Percentiles rank a stretch among this genome's conserved stretches.
Conservation (phyloP, 2,113 vertebrate species). For the Eurypyga helias region DNA sequence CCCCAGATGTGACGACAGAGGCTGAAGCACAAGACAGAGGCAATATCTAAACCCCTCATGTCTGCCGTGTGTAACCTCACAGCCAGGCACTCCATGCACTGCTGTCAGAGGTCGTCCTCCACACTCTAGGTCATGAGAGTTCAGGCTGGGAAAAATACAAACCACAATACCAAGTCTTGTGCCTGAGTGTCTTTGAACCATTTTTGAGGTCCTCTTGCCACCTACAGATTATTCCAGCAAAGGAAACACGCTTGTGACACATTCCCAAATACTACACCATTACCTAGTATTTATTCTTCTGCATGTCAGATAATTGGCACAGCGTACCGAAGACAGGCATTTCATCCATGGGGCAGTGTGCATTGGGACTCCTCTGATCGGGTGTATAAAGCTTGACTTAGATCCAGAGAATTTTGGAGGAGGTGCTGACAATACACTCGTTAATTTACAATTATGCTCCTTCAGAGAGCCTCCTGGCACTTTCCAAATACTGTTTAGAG, state of each 20-base stretch:
- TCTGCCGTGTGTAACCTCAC: accelerated
- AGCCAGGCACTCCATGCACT: not conserved
- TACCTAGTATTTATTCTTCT: not conserved
- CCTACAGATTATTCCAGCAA: constrained; percentile 35
- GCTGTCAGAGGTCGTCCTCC: not conserved
- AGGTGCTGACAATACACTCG: constrained; percentile 43
- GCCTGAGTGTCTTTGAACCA: not conserved
- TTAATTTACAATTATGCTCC: constrained; percentile 30
- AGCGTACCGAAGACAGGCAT: not conserved
- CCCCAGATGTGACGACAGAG: accelerated
- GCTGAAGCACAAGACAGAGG: not conserved
- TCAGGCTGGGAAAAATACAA: not conserved
- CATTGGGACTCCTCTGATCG: not conserved
- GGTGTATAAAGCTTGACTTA: constrained; percentile 19
- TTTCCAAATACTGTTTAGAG: constrained; percentile 17
- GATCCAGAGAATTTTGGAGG: constrained; percentile 23
- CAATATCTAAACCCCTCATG: not conserved
- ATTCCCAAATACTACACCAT: not conserved
- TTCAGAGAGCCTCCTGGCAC: constrained; percentile 33
- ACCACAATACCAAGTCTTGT: not conserved
- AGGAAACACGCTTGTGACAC: not conserved
- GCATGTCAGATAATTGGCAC: not conserved
- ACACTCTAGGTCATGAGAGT: not conserved
- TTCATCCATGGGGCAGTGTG: not conserved
- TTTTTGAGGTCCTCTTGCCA: constrained; percentile 38